These are phyloP conservation scores for Radopholus similis DNA, from an alignment of 1,140 invertebrate species.

Conservation along the genomic window DNA sequence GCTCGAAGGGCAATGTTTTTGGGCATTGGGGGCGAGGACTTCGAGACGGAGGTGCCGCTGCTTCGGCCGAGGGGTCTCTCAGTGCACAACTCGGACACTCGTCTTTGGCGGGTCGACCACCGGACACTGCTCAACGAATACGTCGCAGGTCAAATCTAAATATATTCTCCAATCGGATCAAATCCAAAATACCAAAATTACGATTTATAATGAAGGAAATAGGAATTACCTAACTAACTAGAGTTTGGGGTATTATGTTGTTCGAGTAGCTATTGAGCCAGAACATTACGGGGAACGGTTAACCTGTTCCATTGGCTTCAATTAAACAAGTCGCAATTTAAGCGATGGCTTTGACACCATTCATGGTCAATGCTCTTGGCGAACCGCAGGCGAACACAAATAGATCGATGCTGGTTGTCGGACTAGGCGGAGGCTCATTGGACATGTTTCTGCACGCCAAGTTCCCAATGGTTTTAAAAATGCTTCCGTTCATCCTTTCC, in stretches of 20 bases:
- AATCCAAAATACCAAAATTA: background rate
- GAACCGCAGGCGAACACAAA: background rate
- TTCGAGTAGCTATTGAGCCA: no score
- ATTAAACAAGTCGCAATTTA: background rate
- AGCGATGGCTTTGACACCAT: slow-evolving; percentile 20
- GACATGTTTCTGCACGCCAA: slow-evolving; percentile 34
- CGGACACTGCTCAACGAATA: slow-evolving; percentile 16
- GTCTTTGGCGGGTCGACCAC: slow-evolving; percentile 34
- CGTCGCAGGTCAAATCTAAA: slow-evolving; percentile 2
- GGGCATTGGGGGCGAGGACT: background rate
- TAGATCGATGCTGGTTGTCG: slow-evolving; percentile 21
- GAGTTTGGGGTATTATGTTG: no score
- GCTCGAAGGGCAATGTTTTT: slow-evolving; percentile 13
- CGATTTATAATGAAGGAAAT: background rate
- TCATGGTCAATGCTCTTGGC: slow-evolving; percentile 16
- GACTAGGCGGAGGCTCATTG: slow-evolving; percentile 30
- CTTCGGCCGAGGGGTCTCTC: slow-evolving; percentile 27
- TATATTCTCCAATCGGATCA: background rate
- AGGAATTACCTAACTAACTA: background rate
- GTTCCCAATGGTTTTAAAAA: slow-evolving; percentile 20
- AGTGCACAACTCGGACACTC: slow-evolving; percentile 32
- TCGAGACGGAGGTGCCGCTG: slow-evolving; percentile 29
- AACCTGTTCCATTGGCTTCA: no score
- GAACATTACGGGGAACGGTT: no score
- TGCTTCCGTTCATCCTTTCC: background rate